Conservation (phyloP, 2,888 invertebrate species). For the Ormyrus pomaceus region DNA sequence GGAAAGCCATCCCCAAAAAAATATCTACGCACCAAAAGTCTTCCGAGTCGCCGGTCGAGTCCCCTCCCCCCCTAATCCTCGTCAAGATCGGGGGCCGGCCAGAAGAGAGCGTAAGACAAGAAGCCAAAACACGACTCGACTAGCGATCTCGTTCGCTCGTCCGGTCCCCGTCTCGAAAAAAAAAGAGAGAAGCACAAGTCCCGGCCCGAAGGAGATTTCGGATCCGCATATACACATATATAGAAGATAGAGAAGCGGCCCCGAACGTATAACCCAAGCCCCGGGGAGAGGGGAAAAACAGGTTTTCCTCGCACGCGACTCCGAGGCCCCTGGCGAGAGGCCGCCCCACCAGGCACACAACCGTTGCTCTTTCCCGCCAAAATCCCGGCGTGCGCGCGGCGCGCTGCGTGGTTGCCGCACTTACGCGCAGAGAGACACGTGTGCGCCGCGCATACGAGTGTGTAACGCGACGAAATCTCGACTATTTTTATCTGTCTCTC, state of each 20-base stretch:
- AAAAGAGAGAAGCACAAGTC: background rate
- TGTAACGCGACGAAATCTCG: no score
- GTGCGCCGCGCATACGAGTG: no score
- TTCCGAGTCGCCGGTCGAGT: no score
- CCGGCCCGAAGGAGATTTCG: background rate
- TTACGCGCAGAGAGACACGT: no score
- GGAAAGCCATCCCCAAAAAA: constrained; percentile 10
- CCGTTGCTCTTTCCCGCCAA: constrained; percentile 46
- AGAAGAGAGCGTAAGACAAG: constrained; percentile 34
- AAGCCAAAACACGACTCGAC: constrained; percentile 27
- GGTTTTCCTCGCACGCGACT: background rate
- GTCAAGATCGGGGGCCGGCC: background rate
- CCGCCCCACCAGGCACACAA: background rate
- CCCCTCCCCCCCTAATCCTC: no score
- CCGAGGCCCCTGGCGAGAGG: constrained; percentile 1
- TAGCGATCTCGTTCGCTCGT: background rate
- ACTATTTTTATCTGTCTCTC: background rate
- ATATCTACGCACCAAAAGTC: constrained; percentile 19
- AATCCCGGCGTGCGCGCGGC: background rate
- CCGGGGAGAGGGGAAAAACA: background rate
- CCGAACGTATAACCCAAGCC: background rate
- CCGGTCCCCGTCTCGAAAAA: background rate
- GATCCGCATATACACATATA: no score
- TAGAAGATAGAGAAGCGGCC: background rate
- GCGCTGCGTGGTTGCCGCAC: background rate